These are phyloP conservation scores for Daktulosphaira vitifoliae DNA, from an alignment of 1,140 invertebrate genomes.

Conservation along the genomic window DNA sequence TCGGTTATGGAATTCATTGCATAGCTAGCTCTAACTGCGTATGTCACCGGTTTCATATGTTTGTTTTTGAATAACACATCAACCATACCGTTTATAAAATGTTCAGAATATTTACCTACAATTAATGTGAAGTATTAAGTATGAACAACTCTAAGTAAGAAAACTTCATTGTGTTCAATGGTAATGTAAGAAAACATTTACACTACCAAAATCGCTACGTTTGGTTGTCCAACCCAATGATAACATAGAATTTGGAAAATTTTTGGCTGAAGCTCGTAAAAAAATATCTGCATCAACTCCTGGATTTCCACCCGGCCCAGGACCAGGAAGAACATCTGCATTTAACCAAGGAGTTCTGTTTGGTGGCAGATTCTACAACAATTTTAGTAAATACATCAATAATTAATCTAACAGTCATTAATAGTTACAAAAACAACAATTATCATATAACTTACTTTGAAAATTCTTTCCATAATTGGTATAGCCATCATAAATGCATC, in stretches of 20 bases:
- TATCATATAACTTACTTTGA: conserved; percentile 36
- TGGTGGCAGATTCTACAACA: neutral
- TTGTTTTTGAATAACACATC: conserved; percentile 11
- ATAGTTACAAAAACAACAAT: too few relatives aligned
- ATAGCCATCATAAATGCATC: conserved; percentile 61
- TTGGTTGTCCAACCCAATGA: conserved; percentile 82
- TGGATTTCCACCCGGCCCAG: conserved; percentile 51
- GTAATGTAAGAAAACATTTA: too few relatives aligned
- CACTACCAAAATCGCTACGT: conserved; percentile 12
- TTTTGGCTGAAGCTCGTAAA: conserved; percentile 47
- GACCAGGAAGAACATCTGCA: conserved; percentile 75
- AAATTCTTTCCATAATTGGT: conserved; percentile 48
- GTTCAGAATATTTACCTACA: conserved; percentile 43
- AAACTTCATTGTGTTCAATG: too few relatives aligned
- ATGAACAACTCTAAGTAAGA: too few relatives aligned
- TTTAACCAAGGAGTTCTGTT: conserved; percentile 70
- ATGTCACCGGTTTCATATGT: conserved; percentile 22
- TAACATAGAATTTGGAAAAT: conserved; percentile 58
- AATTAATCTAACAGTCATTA: too few relatives aligned
- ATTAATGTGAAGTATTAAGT: conserved; percentile 1
- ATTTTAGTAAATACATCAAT: too few relatives aligned
- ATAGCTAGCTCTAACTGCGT: conserved; percentile 18
- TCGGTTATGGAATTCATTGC: conserved; percentile 50
- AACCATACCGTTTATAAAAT: conserved; percentile 3
- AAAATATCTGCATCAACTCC: conserved; percentile 63